Conservation (phyloP, 2,113 vertebrate genomes). For the Danionella cerebrum region DNA sequence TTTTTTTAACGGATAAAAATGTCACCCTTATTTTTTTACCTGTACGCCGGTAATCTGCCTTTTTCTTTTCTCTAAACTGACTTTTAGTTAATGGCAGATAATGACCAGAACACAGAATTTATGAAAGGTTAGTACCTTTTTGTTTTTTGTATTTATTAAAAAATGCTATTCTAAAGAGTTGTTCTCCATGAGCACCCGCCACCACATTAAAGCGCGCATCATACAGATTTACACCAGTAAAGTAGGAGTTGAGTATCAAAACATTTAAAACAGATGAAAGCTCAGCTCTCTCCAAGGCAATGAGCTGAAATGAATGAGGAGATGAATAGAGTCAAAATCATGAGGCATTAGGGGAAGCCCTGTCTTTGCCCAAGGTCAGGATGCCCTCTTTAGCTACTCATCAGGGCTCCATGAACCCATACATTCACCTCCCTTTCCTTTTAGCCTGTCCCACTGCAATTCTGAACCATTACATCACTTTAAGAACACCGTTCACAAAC, state of each 20-base stretch:
- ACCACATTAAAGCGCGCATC: no score
- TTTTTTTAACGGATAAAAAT: no score
- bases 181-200: no score
- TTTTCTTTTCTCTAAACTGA: no score
- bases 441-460: conserved; percentile 4
- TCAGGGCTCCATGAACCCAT: conserved; percentile 50
- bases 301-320: background rate
- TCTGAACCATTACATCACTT: conserved; percentile 25
- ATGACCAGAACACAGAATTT: no score
- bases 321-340: conserved; percentile 17
- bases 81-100: no score
- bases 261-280: background rate
- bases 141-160: no score
- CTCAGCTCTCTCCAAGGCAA: background rate
- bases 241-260: background rate
- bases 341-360: conserved; percentile 18
- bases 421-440: conserved; percentile 28
- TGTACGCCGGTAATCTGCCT: no score
- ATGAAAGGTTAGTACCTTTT: no score
- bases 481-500: background rate
- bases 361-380: conserved; percentile 8
- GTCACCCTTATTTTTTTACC: no score
- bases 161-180: no score
- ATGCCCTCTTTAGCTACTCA: conserved; percentile 27
- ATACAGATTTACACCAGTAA: background rate